A percentile compares a stretch with the other conserved stretches of the same genome.
phyloP scores from a whole-genome alignment of 2,113 vertebrate genomes.

The Chloebia gouldiae region DNA sequence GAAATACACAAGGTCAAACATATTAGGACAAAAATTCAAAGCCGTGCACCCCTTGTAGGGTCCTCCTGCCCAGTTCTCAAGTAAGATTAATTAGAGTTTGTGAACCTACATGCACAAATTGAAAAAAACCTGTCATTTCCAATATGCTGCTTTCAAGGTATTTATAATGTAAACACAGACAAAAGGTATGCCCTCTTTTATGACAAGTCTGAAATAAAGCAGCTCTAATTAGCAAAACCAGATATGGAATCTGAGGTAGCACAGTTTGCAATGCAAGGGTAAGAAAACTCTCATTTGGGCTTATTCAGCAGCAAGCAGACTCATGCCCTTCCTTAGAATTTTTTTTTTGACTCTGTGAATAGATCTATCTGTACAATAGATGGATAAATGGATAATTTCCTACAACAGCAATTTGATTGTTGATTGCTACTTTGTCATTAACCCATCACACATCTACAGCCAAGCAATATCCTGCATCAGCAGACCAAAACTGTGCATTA shows the following conservation, averaged over 20 bases:
- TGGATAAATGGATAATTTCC: background rate
- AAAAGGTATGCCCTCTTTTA: conserved; percentile 47
- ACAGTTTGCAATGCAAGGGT: background rate
- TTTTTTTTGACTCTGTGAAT: conserved; percentile 27
- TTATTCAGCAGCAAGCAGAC: background rate
- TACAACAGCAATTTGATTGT: conserved; percentile 61
- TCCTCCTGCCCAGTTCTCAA: background rate
- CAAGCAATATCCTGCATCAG: conserved; percentile 1
- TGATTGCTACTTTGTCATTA: conserved; percentile 60
- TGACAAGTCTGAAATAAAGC: conserved; percentile 55
- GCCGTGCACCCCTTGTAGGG: background rate
- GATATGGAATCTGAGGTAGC: background rate
- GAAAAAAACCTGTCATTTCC: background rate
- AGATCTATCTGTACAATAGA: background rate
- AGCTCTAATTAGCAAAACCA: conserved; percentile 55
- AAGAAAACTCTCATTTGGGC: background rate
- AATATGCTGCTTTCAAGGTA: background rate
- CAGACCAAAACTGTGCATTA: conserved; percentile 5
- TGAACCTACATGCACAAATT: background rate
- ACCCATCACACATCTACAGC: background rate
- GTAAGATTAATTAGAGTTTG: background rate
- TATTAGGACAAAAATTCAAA: background rate
- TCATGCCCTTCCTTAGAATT: background rate
- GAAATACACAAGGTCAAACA: conserved; percentile 5
- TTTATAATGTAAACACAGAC: conserved; percentile 40